Evolutionary conservation across 2,888 invertebrate genomes (phyloP).

Genomic region (Diarsia rubi): DNA sequence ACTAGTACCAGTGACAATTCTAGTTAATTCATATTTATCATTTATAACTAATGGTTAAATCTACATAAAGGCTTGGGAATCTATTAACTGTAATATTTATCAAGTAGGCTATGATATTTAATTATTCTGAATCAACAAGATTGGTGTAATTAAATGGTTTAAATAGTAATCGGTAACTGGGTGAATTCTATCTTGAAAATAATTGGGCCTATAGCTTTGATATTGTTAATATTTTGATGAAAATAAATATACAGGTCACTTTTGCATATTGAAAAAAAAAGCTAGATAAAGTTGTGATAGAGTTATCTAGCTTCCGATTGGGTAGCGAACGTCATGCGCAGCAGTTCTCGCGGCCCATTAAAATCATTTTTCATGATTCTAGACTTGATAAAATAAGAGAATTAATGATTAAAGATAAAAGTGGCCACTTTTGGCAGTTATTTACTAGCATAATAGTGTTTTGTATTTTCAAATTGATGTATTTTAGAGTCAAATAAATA

Average conservation of each 20-base stretch:
- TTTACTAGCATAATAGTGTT: no score
- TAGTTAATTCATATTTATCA: slow-evolving; percentile 38
- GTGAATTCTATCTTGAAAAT: not conserved
- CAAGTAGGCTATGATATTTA: slow-evolving; percentile 25
- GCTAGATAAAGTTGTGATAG: no score
- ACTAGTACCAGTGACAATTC: slow-evolving; percentile 44
- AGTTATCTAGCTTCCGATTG: no score
- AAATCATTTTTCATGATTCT: no score
- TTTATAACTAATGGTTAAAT: slow-evolving; percentile 46
- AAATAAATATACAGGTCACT: not conserved
- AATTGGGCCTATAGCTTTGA: not conserved
- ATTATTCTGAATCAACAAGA: slow-evolving; percentile 31
- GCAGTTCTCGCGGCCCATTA: no score
- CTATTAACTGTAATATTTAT: slow-evolving; percentile 39
- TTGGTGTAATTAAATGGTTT: slow-evolving; percentile 15
- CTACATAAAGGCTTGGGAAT: slow-evolving; percentile 41
- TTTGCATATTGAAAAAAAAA: not conserved
- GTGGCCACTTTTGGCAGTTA: no score
- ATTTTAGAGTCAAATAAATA: no score
- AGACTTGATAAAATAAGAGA: no score
- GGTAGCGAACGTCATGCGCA: no score
- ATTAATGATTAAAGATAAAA: no score
- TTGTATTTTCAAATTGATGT: no score
- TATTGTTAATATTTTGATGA: not conserved
- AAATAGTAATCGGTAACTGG: slow-evolving; percentile 2